Conservation (phyloP, 2,888 invertebrate species). For the Brenthis daphne region DNA sequence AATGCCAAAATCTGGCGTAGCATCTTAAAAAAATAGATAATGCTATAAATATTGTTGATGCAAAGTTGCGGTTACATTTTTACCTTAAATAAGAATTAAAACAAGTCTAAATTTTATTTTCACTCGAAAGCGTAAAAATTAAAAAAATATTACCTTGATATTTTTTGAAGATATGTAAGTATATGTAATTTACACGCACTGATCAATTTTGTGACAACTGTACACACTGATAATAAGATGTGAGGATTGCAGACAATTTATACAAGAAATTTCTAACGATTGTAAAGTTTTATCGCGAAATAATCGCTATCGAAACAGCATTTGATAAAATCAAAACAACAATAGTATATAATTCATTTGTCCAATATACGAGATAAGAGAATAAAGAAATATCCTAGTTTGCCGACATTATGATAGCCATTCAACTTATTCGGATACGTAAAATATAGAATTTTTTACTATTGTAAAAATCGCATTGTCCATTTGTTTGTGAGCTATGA, state of each 20-base stretch:
- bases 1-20: slow-evolving; percentile 46
- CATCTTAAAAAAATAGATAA: slow-evolving; percentile 50
- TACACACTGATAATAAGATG: slow-evolving; percentile 24
- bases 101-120: too few relatives aligned
- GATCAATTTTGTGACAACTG: slow-evolving; percentile 10
- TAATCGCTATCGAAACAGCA: slow-evolving; percentile 29
- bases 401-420: slow-evolving; percentile 22
- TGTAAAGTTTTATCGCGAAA: slow-evolving; percentile 28
- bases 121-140: not conserved
- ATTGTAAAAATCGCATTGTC: too few relatives aligned
- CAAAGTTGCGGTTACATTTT: too few relatives aligned
- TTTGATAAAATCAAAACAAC: slow-evolving; percentile 38
- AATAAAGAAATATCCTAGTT: slow-evolving; percentile 35
- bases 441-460: not conserved
- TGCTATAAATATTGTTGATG: too few relatives aligned
- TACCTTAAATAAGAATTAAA: too few relatives aligned
- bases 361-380: slow-evolving; percentile 35
- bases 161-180: not conserved
- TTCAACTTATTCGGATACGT: too few relatives aligned
- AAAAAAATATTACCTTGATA: slow-evolving; percentile 5
- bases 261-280: slow-evolving; percentile 26
- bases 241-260: slow-evolving; percentile 29
- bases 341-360: slow-evolving; percentile 28
- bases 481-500: too few relatives aligned
- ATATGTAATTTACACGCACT: not conserved